These are phyloP conservation scores for Gymnothorax javanicus DNA, from an alignment of 2,797 vertebrate genomes.

Conservation along the genomic window DNA sequence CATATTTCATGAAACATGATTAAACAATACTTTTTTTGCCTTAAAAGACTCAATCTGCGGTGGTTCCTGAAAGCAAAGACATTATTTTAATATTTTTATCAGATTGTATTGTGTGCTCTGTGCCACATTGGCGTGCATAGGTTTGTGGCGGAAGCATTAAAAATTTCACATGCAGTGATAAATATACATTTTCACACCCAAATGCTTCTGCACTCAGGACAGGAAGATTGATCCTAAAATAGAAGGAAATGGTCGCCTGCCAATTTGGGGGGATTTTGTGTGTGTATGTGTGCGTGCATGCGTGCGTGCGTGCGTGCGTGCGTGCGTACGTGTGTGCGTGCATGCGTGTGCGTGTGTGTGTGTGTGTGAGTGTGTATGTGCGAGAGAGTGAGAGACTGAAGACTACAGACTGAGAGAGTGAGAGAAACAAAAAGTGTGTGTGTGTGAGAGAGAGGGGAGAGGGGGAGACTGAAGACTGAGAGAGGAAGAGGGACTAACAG, in stretches of 20 bases:
- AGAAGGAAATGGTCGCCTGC: slow-evolving; percentile 39
- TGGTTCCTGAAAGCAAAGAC: background rate
- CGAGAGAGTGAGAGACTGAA: too few relatives aligned
- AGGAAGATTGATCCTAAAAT: slow-evolving; percentile 58
- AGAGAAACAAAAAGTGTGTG: too few relatives aligned
- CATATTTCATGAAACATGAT: background rate
- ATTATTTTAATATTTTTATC: background rate
- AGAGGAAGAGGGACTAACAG: background rate
- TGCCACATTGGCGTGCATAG: slow-evolving; percentile 49
- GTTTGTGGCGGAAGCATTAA: slow-evolving; percentile 18
- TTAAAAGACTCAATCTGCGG: background rate
- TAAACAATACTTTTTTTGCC: background rate
- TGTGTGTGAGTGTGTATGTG: background rate
- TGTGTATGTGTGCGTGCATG: background rate
- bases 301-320: background rate
- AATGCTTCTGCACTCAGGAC: slow-evolving; percentile 52
- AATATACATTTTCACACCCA: slow-evolving; percentile 66
- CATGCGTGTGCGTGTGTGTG: background rate
- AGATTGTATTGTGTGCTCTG: background rate
- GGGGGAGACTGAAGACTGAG: too few relatives aligned
- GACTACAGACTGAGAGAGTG: too few relatives aligned
- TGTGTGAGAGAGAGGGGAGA: too few relatives aligned
- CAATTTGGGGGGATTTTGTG: slow-evolving; percentile 1
- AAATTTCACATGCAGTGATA: slow-evolving; percentile 46
- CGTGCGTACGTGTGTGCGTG: background rate